A percentile compares a stretch with the other conserved stretches of the same genome.
Conservation (phyloP, 1,140 invertebrate species). For the Cataglyphis hispanica region DNA sequence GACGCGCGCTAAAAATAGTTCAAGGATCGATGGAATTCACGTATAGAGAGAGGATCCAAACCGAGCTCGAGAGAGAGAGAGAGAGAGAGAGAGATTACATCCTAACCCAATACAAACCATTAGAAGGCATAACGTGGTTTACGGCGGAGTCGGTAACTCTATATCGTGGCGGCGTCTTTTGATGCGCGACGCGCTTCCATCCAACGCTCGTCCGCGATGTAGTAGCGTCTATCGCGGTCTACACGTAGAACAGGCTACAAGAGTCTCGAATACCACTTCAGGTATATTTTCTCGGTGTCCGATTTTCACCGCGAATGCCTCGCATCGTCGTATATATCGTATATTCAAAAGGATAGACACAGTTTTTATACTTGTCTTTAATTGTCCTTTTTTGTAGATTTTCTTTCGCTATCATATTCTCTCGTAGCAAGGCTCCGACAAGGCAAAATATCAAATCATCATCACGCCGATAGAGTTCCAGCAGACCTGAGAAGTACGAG, state of each 20-base stretch:
- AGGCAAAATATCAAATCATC: neutral
- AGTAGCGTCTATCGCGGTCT: constrained; percentile 69
- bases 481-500: neutral
- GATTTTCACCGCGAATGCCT: constrained; percentile 75
- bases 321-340: neutral
- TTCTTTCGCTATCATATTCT: neutral
- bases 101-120: constrained; percentile 81
- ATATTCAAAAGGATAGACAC: neutral
- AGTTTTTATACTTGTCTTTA: constrained; percentile 34
- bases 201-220: constrained; percentile 71
- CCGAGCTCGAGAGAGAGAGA: constrained; percentile 59
- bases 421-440: neutral
- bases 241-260: constrained; percentile 84
- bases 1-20: constrained; percentile 60
- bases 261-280: constrained; percentile 84
- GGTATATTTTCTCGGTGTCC: constrained; percentile 74
- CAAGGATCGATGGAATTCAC: constrained; percentile 41
- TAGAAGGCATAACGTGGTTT: constrained; percentile 82
- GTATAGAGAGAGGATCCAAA: constrained; percentile 56
- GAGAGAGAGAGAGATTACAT: constrained; percentile 69
- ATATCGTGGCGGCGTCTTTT: constrained; percentile 83
- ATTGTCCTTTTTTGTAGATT: neutral
- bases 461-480: neutral
- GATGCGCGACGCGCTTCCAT: constrained; percentile 78
- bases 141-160: constrained; percentile 81